phyloP scores from a whole-genome alignment of 2,888 invertebrate species.

The Aplocera efformata region DNA sequence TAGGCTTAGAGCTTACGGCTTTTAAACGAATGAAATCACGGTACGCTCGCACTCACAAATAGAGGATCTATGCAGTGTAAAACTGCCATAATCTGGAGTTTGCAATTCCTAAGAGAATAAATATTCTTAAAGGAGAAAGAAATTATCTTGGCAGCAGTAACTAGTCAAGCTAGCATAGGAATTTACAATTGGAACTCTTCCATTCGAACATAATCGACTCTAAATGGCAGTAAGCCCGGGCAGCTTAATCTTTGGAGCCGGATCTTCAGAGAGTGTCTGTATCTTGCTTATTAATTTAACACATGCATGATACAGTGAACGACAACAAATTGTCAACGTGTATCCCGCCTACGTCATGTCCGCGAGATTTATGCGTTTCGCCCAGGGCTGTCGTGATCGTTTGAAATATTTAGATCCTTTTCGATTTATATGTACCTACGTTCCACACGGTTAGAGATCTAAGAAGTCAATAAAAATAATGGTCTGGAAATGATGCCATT shows the following conservation, averaged over 20 bases:
- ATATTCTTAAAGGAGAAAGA: too few relatives aligned
- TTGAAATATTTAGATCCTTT: conserved; percentile 8
- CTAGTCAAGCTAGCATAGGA: background rate
- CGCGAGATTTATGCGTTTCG: conserved; percentile 65
- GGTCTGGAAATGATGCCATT: too few relatives aligned
- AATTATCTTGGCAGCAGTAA: too few relatives aligned
- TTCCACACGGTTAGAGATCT: background rate
- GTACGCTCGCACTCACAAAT: too few relatives aligned
- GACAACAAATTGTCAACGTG: conserved; percentile 72
- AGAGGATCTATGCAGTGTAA: too few relatives aligned
- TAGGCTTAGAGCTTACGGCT: too few relatives aligned
- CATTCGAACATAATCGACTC: conserved; percentile 10
- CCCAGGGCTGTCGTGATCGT: conserved; percentile 20
- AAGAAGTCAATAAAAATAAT: too few relatives aligned
- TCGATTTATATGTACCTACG: background rate
- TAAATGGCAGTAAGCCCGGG: conserved; percentile 13
- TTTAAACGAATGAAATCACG: too few relatives aligned
- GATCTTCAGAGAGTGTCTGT: conserved; percentile 13
- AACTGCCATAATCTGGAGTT: too few relatives aligned
- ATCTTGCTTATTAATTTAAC: conserved; percentile 25
- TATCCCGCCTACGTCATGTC: conserved; percentile 72
- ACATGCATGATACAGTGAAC: conserved; percentile 31
- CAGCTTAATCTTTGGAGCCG: conserved; percentile 17
- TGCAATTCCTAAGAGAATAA: too few relatives aligned
- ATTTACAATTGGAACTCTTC: conserved; percentile 6